Evolutionary conservation across 2,797 vertebrate genomes (phyloP).

Genomic region (Hippoglossus hippoglossus): DNA sequence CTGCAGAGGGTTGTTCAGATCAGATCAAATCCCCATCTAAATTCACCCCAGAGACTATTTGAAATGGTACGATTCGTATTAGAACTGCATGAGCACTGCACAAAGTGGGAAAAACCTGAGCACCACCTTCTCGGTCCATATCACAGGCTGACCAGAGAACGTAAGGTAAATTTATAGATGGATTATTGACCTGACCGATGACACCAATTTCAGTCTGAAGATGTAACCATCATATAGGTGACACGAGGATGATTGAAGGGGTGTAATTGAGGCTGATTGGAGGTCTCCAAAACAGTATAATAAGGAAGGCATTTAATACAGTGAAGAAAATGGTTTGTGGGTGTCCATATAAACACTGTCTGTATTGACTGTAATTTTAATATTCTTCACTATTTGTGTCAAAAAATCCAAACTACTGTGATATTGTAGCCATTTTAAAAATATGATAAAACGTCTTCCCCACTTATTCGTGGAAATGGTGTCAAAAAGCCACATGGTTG

Average conservation of each 20-base stretch:
- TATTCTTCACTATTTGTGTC: too few species aligned
- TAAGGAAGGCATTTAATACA: too few species aligned
- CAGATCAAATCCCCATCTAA: constrained; percentile 63
- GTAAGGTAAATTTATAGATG: constrained; percentile 36
- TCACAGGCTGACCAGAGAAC: constrained; percentile 32
- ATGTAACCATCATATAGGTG: constrained; percentile 27
- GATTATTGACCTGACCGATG: constrained; percentile 24
- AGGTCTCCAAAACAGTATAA: too few species aligned
- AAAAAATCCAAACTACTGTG: too few species aligned
- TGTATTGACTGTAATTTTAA: too few species aligned
- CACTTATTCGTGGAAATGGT: too few species aligned
- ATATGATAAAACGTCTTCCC: too few species aligned
- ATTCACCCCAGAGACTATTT: constrained; percentile 51
- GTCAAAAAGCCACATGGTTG: too few species aligned
- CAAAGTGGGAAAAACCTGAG: constrained; percentile 50
- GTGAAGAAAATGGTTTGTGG: too few species aligned
- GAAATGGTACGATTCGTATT: constrained; percentile 56
- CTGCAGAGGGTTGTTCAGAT: constrained; percentile 56
- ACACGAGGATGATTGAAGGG: neutral
- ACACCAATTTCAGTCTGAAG: constrained; percentile 5
- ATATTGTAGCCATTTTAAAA: too few species aligned
- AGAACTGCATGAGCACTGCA: constrained; percentile 39
- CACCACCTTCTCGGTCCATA: constrained; percentile 18
- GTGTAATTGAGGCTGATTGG: too few species aligned
- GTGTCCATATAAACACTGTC: too few species aligned